Base-by-base conservation (phyloP, 2,888 invertebrate genomes). In the Cerastis leucographa region DNA sequence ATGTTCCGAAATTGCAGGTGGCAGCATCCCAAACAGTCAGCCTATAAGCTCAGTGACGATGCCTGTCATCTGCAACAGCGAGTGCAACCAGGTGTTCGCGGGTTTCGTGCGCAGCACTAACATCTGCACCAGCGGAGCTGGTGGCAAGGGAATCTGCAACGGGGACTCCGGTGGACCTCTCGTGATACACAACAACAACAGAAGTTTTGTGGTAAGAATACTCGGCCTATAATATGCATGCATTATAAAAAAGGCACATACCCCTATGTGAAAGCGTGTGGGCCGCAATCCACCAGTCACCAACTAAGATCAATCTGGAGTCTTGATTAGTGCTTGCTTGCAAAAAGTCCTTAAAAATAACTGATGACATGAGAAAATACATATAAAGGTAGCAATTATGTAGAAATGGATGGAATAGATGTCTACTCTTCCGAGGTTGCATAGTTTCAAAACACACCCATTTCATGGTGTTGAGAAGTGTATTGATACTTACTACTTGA, bases 51-150 rank as follows among this genome's bases (percentile, higher is more conserved):
- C 92, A 6, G 93, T 94, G 17, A 83, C 44, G 4, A 72, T 95
- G 22, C 77, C 83, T 1, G 83, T 94, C n/a, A 93, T 94, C 66
- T 78, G 90, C 0, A 94, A 94, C 80, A 71, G 42, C 0, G 85
- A 88, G 14, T 94, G 94, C 77, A 62, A 75, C 0, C 51, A 61
- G 0, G 76, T 88, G 0, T 94, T 84, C 69, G 90, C 89, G 0
- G 2, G 35, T 0, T 87, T 85, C 35, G 86, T 93, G 0, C 90
- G 87, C 0, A 73, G 25, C 51, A 74, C 85, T 49, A 93, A 91
- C 82, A 88, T 95, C 51, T 95, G 94, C 87, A 93, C 94, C 76
- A 93, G 93, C 77, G 93, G 94, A 0, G 89, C 72, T 0, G 90
- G 90, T 12, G 92, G 92, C 4, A 80, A 66, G 3, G 90, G 93